These are phyloP conservation scores for Ficedula albicollis DNA, from an alignment of 2,797 vertebrate genomes.

Conservation along the genomic window DNA sequence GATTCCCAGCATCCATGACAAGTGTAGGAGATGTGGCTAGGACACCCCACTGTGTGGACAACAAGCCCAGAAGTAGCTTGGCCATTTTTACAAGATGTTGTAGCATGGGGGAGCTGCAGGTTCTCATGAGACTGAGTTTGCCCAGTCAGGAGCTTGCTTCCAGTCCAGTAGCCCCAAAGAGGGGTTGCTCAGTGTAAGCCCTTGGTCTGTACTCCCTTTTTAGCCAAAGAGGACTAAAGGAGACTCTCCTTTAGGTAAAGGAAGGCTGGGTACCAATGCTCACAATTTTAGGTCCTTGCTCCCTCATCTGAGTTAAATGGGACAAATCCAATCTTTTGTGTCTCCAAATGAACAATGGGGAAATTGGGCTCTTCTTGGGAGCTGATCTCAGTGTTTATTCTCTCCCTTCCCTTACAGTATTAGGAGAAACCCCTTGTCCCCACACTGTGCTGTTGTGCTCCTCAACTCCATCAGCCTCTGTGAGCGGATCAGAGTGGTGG, in stretches of 20 bases:
- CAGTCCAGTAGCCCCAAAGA: neutral
- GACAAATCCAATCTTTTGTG: neutral
- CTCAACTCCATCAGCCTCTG: constrained; percentile 73
- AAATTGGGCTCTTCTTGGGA: neutral
- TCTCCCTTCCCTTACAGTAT: constrained; percentile 71
- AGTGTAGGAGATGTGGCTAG: neutral
- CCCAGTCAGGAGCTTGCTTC: neutral
- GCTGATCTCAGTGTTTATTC: neutral
- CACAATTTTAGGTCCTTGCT: neutral
- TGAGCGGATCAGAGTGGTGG: constrained; percentile 72
- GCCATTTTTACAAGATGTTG: neutral
- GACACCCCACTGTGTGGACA: neutral
- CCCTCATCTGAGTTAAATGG: neutral
- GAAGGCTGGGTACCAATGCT: accelerated
- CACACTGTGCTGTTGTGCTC: constrained; percentile 66
- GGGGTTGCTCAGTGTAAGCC: neutral
- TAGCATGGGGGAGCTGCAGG: neutral
- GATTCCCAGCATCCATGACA: neutral
- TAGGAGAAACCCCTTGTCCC: constrained; percentile 70
- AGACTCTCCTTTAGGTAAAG: neutral
- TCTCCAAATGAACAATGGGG: neutral
- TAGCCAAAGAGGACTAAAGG: neutral
- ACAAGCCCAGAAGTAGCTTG: neutral
- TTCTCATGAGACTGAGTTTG: neutral
- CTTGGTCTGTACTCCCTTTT: neutral